These are phyloP conservation scores for Crambe crambe DNA, from an alignment of 37 sponge, comb jelly and placozoan genomes.

Conservation along the genomic window DNA sequence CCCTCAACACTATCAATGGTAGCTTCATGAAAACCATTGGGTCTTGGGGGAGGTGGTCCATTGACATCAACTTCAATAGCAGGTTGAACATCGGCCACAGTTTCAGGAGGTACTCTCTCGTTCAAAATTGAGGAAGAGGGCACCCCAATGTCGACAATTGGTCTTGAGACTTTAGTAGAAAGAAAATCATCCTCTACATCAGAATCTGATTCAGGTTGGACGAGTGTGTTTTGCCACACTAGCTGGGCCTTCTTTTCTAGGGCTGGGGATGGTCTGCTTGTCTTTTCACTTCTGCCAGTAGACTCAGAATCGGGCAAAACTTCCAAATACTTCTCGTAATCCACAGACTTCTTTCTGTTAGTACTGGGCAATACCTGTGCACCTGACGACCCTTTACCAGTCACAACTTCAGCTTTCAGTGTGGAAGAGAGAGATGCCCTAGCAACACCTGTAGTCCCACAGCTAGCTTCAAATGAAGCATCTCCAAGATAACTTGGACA, in stretches of 20 bases:
- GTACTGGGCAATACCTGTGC: background rate
- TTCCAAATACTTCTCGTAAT: no score
- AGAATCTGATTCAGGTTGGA: conserved; percentile 16
- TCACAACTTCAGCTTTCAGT: background rate
- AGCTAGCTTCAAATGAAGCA: background rate
- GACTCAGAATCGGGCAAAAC: no score
- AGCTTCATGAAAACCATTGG: background rate
- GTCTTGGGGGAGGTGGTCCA: background rate
- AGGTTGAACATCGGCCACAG: background rate
- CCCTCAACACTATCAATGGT: background rate
- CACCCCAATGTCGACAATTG: background rate
- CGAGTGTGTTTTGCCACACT: conserved; percentile 9
- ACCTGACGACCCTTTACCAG: conserved; percentile 9
- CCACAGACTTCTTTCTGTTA: no score
- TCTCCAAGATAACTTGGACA: background rate
- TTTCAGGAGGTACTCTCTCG: background rate
- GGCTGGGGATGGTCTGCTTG: background rate
- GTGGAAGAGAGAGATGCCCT: background rate
- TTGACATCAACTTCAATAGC: background rate
- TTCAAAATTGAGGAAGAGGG: background rate
- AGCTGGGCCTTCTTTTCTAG: background rate
- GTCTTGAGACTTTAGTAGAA: background rate
- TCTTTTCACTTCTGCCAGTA: background rate
- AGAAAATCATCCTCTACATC: background rate
- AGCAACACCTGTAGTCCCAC: background rate